Evolutionary conservation across 2,888 invertebrate genomes (phyloP).

Genomic region (Trachelus tabidus): DNA sequence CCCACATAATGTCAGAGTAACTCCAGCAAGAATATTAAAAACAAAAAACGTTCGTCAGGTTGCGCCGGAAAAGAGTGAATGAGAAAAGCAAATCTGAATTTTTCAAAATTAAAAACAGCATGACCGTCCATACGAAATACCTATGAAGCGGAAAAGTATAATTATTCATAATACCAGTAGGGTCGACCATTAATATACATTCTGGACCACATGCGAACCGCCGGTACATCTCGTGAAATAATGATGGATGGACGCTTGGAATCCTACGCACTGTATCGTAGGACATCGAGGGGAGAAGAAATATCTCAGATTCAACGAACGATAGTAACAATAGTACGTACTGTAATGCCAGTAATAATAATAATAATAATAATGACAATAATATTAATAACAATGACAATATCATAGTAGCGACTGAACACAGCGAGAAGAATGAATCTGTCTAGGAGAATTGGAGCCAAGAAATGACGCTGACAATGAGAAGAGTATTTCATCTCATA

Average conservation of each 20-base stretch:
- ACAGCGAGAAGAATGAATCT: not conserved
- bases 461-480: not conserved
- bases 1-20: not conserved
- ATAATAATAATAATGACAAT: not conserved
- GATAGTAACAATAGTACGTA: not conserved
- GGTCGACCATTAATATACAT: conserved; percentile 44
- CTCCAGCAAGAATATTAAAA: not conserved
- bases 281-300: not conserved
- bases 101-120: conserved; percentile 1
- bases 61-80: conserved; percentile 11
- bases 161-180: conserved; percentile 39
- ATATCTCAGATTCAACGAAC: not conserved
- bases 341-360: not conserved
- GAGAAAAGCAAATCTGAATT: not conserved
- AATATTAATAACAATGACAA: not conserved
- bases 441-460: not conserved
- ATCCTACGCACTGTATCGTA: not conserved
- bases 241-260: not conserved
- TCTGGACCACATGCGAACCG: conserved; percentile 30
- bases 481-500: not conserved
- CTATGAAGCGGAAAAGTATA: conserved; percentile 37
- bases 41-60: conserved; percentile 11
- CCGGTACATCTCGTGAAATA: not conserved
- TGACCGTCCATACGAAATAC: not conserved
- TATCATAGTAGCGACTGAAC: not conserved